Evolutionary conservation across 2,888 invertebrate genomes (phyloP), one percentile per base, ranked within the genome.

Genomic region (Drosophila mimica): DNA sequence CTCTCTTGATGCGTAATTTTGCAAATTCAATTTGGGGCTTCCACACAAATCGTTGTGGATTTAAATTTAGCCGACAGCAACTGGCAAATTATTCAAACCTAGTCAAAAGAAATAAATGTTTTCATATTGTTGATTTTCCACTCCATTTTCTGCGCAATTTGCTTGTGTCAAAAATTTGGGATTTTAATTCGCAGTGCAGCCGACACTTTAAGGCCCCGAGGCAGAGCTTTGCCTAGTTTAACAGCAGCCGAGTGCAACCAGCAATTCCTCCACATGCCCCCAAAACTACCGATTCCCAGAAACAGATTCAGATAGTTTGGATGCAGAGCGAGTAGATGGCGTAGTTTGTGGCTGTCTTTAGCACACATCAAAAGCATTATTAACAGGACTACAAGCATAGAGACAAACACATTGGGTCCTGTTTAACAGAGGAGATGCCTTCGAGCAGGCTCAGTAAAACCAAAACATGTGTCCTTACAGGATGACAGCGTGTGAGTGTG

Each of bases 281-380:
- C 20, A 46, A 13, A 25, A 15, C 28, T 30, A 28, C n/a, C n/a
- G 51, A 17, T 11, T 17, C 4, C 36, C 6, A 17, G n/a, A 58
- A 57, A 20, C 43, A 56, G 52, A 70, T 36, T 25, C 31, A 25
- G 25, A 59, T 31, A 38, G 46, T 40, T 31, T 49, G 48, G 33
- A 52, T 36, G 43, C 38, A 38, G 61, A 43, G 34, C 58, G 31
- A 59, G 64, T 78, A 60, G 70, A 63, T 75, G 73, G 72, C 66
- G 70, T 87, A 74, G 86, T 89, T 83, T 88, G 88, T 75, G 75
- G 75, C 85, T 89, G 90, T 89, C 84, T 74, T 89, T 86, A 85
- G 78, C 90, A 89, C 90, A 89, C 82, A 90, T 89, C 89, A 84
- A 89, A 79, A 89, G 83, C 89, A 84, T 84, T 85, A 85, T 85